phyloP scores from a whole-genome alignment of 2,113 vertebrate species.

The Gadus chalcogrammus region DNA sequence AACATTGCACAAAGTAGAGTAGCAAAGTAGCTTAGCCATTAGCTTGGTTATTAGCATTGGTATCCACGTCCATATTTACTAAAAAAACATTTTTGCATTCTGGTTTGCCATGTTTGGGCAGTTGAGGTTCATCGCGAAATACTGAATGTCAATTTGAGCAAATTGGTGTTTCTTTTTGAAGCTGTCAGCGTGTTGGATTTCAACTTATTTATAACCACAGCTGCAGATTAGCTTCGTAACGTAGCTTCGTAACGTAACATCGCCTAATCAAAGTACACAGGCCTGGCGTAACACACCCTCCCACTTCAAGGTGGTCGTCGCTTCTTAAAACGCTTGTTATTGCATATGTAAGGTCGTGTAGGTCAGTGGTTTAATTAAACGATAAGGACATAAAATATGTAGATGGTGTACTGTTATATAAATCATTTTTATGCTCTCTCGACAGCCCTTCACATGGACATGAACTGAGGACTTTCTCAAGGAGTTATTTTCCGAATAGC shows the following conservation, averaged over 20 bases:
- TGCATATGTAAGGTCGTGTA: not conserved
- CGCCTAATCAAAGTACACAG: too few relatives aligned
- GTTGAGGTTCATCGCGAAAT: not conserved
- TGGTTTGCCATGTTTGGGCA: not conserved
- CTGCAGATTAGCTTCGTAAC: too few relatives aligned
- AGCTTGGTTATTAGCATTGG: conserved; percentile 58
- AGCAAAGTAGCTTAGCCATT: conserved; percentile 39
- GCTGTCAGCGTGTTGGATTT: not conserved
- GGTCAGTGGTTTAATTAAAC: not conserved
- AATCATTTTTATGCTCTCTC: not conserved
- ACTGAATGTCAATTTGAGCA: not conserved
- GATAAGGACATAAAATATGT: not conserved
- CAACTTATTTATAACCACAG: not conserved
- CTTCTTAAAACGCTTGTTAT: conserved; percentile 10
- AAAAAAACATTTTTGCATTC: not conserved
- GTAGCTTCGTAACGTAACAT: too few relatives aligned
- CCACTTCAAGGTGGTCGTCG: conserved; percentile 51
- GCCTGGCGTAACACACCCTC: conserved; percentile 53
- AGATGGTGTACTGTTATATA: not conserved
- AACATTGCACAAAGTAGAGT: conserved; percentile 62
- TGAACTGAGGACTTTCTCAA: conserved; percentile 33
- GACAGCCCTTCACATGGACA: conserved; percentile 34
- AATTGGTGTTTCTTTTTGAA: too few relatives aligned
- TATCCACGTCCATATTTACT: conserved; percentile 2
- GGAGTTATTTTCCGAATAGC: conserved; percentile 33